A percentile compares a stretch with the other conserved stretches of the same genome.
phyloP scores from a whole-genome alignment of 2,888 invertebrate species.

The Lasioglossum villosulum region DNA sequence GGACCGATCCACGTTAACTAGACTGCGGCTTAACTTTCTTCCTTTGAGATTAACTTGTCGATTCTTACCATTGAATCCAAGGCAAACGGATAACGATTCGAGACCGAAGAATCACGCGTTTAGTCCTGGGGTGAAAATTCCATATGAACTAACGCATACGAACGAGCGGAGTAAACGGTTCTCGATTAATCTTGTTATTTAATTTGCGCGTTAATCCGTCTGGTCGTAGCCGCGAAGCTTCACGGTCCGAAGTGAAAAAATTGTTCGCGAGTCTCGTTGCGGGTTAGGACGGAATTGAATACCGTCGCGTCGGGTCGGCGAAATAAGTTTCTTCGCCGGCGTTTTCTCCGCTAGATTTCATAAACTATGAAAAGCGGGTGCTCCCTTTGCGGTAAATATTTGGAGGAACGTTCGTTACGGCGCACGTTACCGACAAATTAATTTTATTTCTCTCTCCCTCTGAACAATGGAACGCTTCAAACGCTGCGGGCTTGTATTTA shows the following conservation, averaged over 20 bases:
- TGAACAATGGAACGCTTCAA: neutral
- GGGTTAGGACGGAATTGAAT: neutral
- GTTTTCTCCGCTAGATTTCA: neutral
- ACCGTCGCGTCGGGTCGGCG: neutral
- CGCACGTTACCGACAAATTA: neutral
- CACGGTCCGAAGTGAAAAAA: neutral
- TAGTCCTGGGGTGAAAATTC: no score
- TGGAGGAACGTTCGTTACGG: neutral
- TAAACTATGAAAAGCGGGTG: neutral
- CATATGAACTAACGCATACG: neutral
- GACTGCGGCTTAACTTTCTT: no score
- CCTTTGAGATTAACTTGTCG: no score
- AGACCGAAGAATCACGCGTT: no score
- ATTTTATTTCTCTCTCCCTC: neutral
- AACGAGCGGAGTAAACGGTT: neutral
- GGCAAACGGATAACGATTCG: no score
- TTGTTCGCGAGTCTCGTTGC: neutral
- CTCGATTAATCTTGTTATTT: neutral
- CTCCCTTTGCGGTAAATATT: neutral
- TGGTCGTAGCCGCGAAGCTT: neutral
- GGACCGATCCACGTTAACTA: no score
- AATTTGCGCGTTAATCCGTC: neutral
- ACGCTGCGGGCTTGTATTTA: neutral
- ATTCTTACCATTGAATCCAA: no score
- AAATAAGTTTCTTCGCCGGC: neutral